Evolutionary conservation across 2,113 vertebrate genomes (phyloP).

Genomic region (Saccopteryx leptura): DNA sequence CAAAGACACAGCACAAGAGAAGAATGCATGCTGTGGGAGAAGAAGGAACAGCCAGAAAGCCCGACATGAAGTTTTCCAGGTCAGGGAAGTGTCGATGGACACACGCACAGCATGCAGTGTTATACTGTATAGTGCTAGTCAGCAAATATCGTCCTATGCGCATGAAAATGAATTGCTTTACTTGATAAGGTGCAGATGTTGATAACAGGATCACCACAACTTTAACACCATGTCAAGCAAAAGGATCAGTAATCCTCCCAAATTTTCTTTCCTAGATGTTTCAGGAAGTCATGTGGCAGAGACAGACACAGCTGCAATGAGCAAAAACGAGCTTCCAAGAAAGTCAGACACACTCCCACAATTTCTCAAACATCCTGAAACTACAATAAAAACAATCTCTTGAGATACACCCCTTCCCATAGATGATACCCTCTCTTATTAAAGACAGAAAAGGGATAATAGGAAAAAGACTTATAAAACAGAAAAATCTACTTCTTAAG

Average conservation of each 20-base stretch:
- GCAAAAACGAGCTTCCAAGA: background rate
- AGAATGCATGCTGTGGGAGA: background rate
- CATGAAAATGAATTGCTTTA: background rate
- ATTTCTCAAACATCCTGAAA: background rate
- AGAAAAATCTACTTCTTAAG: background rate
- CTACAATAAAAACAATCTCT: background rate
- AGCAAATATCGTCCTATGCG: fast-evolving
- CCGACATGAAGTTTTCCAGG: background rate
- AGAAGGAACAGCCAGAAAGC: background rate
- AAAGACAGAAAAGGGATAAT: conserved; percentile 14
- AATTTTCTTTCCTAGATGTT: background rate
- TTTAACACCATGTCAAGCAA: background rate
- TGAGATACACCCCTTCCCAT: background rate
- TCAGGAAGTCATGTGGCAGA: background rate
- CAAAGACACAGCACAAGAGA: background rate
- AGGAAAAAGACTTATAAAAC: background rate
- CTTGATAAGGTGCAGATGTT: background rate
- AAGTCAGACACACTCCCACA: background rate
- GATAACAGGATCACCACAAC: background rate
- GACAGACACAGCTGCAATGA: background rate
- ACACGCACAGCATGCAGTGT: fast-evolving
- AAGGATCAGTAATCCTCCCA: background rate
- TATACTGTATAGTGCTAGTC: fast-evolving
- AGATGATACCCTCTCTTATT: background rate
- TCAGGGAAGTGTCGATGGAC: fast-evolving